Evolutionary conservation across 23 tunicate species (phyloP).

Genomic region (Halocynthia roretzi): DNA sequence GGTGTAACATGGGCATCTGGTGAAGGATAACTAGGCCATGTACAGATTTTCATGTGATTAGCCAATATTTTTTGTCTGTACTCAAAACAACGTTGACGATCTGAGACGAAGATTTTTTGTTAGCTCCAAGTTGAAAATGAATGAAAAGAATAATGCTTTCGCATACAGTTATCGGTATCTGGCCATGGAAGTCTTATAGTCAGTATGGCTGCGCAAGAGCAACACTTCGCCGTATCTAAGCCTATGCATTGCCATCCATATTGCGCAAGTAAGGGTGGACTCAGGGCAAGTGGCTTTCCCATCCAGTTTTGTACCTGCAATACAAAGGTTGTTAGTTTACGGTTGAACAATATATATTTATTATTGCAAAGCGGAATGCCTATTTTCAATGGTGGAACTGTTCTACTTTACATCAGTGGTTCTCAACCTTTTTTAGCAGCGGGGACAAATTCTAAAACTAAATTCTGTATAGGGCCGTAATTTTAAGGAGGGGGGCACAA

Average conservation of each 20-base stretch:
- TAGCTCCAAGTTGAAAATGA: too few species aligned
- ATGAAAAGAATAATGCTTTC: too few species aligned
- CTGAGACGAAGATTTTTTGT: constrained; percentile 10
- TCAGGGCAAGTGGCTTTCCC: constrained; percentile 63
- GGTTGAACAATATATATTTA: too few species aligned
- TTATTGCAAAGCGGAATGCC: too few species aligned
- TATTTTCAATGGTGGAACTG: too few species aligned
- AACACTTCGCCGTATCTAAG: constrained; percentile 57
- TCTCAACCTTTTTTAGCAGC: too few species aligned
- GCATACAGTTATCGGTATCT: constrained; percentile 40
- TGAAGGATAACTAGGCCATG: constrained; percentile 64
- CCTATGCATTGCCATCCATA: constrained; percentile 82
- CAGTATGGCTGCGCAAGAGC: constrained; percentile 48
- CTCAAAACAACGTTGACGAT: constrained; percentile 31
- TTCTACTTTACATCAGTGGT: too few species aligned
- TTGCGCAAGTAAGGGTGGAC: constrained; percentile 69
- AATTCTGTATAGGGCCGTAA: too few species aligned
- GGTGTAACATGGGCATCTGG: constrained; percentile 33
- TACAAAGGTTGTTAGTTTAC: too few species aligned
- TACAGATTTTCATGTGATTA: constrained; percentile 60
- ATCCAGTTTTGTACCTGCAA: constrained; percentile 30
- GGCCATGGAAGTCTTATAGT: constrained; percentile 59
- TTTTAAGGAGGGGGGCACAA: too few species aligned
- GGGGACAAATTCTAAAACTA: too few species aligned
- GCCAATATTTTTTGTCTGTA: constrained; percentile 28